Conservation (phyloP, 2,888 invertebrate genomes). For the Drosophila borborema region DNA sequence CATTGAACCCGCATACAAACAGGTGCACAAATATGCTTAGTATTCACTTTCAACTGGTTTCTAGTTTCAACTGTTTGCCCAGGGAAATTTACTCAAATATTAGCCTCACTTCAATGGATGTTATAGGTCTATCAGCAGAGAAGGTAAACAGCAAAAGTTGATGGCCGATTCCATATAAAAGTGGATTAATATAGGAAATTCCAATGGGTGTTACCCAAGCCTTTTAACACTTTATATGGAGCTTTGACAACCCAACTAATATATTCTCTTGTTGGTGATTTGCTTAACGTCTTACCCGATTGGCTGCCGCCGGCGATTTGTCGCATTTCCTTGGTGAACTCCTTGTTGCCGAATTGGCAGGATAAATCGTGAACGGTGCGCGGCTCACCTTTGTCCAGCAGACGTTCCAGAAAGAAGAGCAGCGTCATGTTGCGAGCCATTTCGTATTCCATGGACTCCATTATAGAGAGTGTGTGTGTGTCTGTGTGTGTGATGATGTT, state of each 20-base stretch:
- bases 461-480: slow-evolving; percentile 78
- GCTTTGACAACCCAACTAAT: background rate
- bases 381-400: slow-evolving; percentile 97
- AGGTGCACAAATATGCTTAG: slow-evolving; percentile 59
- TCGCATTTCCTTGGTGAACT: slow-evolving; percentile 99
- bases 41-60: slow-evolving; percentile 49
- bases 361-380: slow-evolving; percentile 98
- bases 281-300: slow-evolving; percentile 88
- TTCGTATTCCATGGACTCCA: slow-evolving; percentile 98
- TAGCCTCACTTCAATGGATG: background rate
- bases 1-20: slow-evolving; percentile 48
- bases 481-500: slow-evolving; percentile 7
- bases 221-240: background rate
- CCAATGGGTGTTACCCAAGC: no score
- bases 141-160: background rate
- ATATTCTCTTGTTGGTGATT: background rate
- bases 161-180: background rate
- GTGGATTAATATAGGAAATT: background rate
- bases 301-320: slow-evolving; percentile 98
- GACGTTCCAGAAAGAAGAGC: slow-evolving; percentile 98
- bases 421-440: slow-evolving; percentile 97
- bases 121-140: background rate
- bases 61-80: slow-evolving; percentile 4
- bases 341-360: slow-evolving; percentile 99
- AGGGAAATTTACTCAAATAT: background rate